Conservation (phyloP, 2,888 invertebrate genomes). For the Emmelina monodactyla region DNA sequence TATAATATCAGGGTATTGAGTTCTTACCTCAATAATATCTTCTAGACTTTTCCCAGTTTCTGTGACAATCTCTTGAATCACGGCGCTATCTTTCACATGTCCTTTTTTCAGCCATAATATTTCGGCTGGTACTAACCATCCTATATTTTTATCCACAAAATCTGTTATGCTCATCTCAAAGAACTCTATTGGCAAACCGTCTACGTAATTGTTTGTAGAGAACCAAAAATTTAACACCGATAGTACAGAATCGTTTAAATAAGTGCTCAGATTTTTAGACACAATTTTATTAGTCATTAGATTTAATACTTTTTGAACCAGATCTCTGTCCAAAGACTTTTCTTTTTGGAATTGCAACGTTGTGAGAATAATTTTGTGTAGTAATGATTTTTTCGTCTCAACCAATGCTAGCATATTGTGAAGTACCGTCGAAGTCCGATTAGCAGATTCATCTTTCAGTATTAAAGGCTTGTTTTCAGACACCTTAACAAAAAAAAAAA, state of each 20-base stretch:
- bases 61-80: conserved; percentile 24
- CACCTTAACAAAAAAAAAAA: conserved; percentile 32
- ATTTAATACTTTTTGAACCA: conserved; percentile 49
- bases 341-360: conserved; percentile 60
- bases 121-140: conserved; percentile 51
- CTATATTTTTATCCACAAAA: conserved; percentile 49
- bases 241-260: conserved; percentile 48
- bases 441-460: conserved; percentile 64
- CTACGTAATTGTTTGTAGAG: conserved; percentile 29
- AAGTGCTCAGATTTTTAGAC: conserved; percentile 27
- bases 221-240: conserved; percentile 60
- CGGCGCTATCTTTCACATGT: conserved; percentile 27
- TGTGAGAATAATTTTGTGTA: conserved; percentile 58
- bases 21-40: conserved; percentile 30
- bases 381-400: conserved; percentile 51
- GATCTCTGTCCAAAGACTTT: conserved; percentile 47
- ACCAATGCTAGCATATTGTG: conserved; percentile 63
- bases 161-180: conserved; percentile 31
- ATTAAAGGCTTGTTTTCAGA: conserved; percentile 39
- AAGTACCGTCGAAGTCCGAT: conserved; percentile 65
- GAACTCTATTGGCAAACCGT: conserved; percentile 48
- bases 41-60: conserved; percentile 21
- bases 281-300: conserved; percentile 31
- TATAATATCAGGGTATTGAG: neutral
- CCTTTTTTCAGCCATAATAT: conserved; percentile 42